Conservation (phyloP, 1,140 invertebrate genomes). For the Sarcophaga peregrina region DNA sequence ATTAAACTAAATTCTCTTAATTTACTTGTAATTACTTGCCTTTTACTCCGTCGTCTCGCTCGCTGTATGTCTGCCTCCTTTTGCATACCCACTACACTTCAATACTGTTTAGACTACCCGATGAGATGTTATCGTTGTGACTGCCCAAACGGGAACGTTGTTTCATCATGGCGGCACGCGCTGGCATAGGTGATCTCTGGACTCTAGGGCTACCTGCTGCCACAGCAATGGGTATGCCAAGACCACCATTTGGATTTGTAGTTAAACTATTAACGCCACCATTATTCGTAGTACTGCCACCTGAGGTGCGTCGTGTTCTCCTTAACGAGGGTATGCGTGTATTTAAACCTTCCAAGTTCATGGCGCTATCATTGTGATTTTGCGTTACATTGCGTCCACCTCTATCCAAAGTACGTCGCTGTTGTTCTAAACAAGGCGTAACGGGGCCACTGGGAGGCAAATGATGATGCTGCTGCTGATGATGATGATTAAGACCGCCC, state of each 20-base stretch:
- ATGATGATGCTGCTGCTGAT: constrained; percentile 47
- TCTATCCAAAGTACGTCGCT: constrained; percentile 57
- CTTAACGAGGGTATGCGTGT: constrained; percentile 61
- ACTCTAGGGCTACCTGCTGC: constrained; percentile 63
- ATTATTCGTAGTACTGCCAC: constrained; percentile 49
- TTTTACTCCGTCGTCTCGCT: not conserved
- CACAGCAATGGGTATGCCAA: constrained; percentile 60
- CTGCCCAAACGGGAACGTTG: constrained; percentile 63
- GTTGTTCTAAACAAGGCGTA: constrained; percentile 55
- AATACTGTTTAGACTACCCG: constrained; percentile 66
- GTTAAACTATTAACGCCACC: constrained; percentile 22
- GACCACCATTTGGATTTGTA: constrained; percentile 45
- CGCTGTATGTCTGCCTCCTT: not conserved
- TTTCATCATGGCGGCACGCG: constrained; percentile 59
- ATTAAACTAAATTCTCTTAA: not conserved
- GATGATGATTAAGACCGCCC: constrained; percentile 46
- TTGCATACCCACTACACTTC: constrained; percentile 53
- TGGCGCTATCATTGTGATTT: not conserved
- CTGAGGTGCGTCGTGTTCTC: constrained; percentile 57
- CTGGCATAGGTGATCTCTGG: constrained; percentile 63
- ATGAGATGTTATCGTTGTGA: constrained; percentile 65
- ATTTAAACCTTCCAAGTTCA: constrained; percentile 49
- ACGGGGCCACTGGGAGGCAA: constrained; percentile 41
- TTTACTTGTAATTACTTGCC: not conserved
- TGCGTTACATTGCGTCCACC: constrained; percentile 56